A percentile compares a stretch with the other conserved stretches of the same genome.
Evolutionary conservation across 2,888 invertebrate species (phyloP).

Genomic region (Disparrhopalites patrizii): DNA sequence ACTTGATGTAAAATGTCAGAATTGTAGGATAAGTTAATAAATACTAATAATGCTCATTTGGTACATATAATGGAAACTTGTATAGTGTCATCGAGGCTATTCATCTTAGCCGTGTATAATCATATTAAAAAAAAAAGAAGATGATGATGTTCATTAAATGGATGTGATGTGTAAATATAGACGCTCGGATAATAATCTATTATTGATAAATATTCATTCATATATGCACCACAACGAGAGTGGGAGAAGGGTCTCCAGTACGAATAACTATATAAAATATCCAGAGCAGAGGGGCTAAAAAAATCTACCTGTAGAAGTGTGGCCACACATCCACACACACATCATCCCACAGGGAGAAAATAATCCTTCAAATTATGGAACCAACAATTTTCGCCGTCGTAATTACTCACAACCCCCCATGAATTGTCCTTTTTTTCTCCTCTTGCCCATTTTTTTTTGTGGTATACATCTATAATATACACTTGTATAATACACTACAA

Average conservation of each 20-base stretch:
- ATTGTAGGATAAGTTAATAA: neutral
- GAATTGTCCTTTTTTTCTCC: no score
- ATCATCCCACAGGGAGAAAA: neutral
- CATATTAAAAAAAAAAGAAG: no score
- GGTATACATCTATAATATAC: no score
- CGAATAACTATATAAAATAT: no score
- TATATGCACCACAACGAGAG: no score
- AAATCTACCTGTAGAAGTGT: neutral
- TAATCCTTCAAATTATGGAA: no score
- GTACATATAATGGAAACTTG: neutral
- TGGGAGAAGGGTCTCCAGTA: no score
- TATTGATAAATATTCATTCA: constrained; percentile 7
- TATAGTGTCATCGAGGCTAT: neutral
- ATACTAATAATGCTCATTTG: no score
- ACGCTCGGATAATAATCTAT: neutral
- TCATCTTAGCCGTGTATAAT: neutral
- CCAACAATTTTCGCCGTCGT: no score
- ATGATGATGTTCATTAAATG: neutral
- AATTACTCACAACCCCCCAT: no score
- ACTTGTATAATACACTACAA: no score
- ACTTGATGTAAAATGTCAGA: neutral
- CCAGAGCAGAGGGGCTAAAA: neutral
- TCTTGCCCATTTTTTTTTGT: no score
- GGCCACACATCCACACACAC: neutral
- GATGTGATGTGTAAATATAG: neutral